A percentile compares a stretch with the other conserved stretches of the same genome.
phyloP scores from a whole-genome alignment of 2,113 vertebrate genomes.

The Hippoglossus stenolepis region DNA sequence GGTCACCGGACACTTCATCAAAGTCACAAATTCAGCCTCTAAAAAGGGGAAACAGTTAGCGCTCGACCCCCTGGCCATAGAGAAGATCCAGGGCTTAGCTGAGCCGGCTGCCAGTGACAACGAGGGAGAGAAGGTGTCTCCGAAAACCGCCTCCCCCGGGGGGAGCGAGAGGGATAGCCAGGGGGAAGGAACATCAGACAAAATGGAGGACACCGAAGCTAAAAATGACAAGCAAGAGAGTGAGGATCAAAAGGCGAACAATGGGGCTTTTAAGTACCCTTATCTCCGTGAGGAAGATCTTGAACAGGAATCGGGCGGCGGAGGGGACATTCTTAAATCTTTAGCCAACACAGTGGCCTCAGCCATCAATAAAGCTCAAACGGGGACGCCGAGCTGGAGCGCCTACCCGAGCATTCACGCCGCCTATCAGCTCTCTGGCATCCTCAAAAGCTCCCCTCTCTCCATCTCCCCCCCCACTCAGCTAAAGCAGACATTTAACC shows the following conservation, averaged over 20 bases:
- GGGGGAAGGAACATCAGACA: conserved; percentile 87
- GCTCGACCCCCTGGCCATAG: conserved; percentile 92
- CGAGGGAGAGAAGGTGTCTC: conserved; percentile 83
- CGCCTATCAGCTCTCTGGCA: conserved; percentile 95
- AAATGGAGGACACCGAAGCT: conserved; percentile 81
- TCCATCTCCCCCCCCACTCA: conserved; percentile 89
- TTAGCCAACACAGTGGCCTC: conserved; percentile 93
- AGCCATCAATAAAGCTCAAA: conserved; percentile 86
- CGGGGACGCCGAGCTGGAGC: conserved; percentile 90
- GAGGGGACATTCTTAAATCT: conserved; percentile 97
- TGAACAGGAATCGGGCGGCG: conserved; percentile 92
- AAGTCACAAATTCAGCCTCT: conserved; percentile 97
- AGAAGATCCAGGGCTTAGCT: conserved; percentile 93
- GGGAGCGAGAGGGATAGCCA: conserved; percentile 80
- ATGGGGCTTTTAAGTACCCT: conserved; percentile 92
- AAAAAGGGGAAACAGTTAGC: conserved; percentile 98
- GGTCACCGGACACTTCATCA: conserved; percentile 99
- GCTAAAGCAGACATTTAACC: conserved; percentile 90
- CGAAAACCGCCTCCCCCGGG: conserved; percentile 81
- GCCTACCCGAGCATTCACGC: conserved; percentile 98
- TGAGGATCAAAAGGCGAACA: conserved; percentile 86
- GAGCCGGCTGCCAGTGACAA: conserved; percentile 85
- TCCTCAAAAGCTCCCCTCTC: conserved; percentile 86
- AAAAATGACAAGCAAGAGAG: conserved; percentile 90
- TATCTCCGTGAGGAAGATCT: conserved; percentile 97